Base-by-base conservation (phyloP, 2,888 invertebrate species). In the Papilio gigon region DNA sequence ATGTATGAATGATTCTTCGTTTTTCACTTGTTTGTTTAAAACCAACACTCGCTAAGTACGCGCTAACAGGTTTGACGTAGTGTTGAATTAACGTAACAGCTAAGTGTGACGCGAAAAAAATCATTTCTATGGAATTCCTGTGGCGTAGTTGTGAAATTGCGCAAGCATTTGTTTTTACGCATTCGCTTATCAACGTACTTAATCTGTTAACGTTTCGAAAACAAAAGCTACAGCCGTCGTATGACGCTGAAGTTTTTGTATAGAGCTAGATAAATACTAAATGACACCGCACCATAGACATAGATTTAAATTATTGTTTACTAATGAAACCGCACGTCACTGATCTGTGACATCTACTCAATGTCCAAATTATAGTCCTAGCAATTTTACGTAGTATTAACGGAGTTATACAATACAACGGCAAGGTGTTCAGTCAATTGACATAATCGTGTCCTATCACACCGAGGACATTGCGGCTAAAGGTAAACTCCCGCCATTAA, bases 141-240 rank as follows among this genome's bases (percentile, higher is more conserved):
- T 25, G 33, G 59, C 33, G 11, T 33, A 20, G 44, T 65, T 58
- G 25, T 47, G 44, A 47, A 60, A 66, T 17, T 25, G 33, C 17
- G 35, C 25, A 35, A 11, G 20, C 33, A 59, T 59, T 44, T 30
- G 22, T 42, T 58, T 59, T 20, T 65, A 65, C 65, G 59, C 35
- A 65, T 11, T 25, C 42, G 14, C 66, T 66, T 66, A 66, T 66
- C 66, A 33, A 40, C 25, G 35, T 42, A 44, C 17, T 20, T 60
- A 60, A 66, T 60, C 66, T 56, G 25, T 33, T 20, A 64, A 53
- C 25, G 25, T 64, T 50, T 50, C 25, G 25, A 33, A 50, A 22
- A 53, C 37, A 37, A n/a, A 56, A 30, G 4, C 9, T 56, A 56
- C 30, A 17, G 30, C 25, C 1, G n/a, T 27, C 8, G 30, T 27